Conservation (phyloP, 2,797 vertebrate genomes). For the Zenarchopterus dispar region DNA sequence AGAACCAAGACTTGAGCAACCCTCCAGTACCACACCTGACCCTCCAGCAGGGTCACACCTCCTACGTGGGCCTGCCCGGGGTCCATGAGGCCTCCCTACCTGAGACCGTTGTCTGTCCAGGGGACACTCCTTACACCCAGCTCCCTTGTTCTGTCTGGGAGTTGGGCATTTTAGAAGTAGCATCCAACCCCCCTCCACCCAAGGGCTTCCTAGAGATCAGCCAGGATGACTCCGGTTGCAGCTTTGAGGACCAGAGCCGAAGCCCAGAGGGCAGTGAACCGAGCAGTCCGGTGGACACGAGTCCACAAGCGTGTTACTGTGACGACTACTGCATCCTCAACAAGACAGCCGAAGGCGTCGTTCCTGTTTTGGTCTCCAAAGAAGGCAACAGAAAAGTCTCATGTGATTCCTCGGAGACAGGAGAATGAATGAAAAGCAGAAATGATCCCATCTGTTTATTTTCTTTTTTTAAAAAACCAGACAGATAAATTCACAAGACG, state of each 20-base stretch:
- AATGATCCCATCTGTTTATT: neutral
- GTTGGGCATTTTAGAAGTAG: neutral
- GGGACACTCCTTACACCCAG: constrained; percentile 47
- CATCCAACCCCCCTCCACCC: neutral
- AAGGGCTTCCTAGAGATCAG: constrained; percentile 32
- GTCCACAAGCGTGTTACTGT: neutral
- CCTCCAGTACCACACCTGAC: neutral
- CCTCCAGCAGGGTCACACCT: constrained; percentile 24
- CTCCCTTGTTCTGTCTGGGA: constrained; percentile 41
- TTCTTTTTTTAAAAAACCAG: neutral
- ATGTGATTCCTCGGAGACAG: neutral
- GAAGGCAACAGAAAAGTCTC: neutral
- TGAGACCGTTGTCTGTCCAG: constrained; percentile 5
- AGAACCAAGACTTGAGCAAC: constrained; percentile 12
- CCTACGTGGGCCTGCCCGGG: constrained; percentile 61
- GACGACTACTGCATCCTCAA: constrained; percentile 61
- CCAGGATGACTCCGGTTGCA: constrained; percentile 51
- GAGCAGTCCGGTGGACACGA: constrained; percentile 14
- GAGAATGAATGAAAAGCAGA: neutral
- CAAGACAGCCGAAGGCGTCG: constrained; percentile 51
- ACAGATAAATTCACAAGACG: neutral
- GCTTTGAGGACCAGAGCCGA: constrained; percentile 37
- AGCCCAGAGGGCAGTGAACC: constrained; percentile 46
- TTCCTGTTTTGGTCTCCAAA: constrained; percentile 53
- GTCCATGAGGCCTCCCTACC: constrained; percentile 3